phyloP scores from a whole-genome alignment of 2,113 vertebrate species.

The Cephalopterus ornatus region DNA sequence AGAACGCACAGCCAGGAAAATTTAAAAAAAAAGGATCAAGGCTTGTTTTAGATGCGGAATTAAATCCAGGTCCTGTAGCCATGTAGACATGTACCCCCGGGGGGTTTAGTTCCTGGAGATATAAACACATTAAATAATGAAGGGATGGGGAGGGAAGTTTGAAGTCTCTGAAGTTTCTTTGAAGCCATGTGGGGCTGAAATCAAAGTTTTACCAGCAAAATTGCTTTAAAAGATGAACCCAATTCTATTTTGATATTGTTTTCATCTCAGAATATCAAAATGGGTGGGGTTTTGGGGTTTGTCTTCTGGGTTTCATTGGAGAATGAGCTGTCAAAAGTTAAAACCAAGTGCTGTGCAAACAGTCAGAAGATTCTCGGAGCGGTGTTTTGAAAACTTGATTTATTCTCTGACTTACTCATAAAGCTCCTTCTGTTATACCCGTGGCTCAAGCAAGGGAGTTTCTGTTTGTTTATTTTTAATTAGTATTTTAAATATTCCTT shows the following conservation, averaged over 20 bases:
- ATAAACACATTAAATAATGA: background rate
- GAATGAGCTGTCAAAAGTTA: background rate
- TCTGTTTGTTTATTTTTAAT: background rate
- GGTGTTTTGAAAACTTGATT: background rate
- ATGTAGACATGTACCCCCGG: background rate
- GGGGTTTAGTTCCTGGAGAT: background rate
- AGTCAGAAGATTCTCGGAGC: background rate
- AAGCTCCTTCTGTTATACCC: background rate
- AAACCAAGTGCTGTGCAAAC: background rate
- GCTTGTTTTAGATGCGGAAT: background rate
- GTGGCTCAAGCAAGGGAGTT: fast-evolving
- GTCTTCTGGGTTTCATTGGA: background rate
- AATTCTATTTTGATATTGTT: background rate
- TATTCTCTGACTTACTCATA: background rate
- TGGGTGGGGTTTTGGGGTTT: background rate
- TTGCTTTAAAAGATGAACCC: background rate
- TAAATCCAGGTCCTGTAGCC: background rate
- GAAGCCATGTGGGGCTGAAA: background rate
- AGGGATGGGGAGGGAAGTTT: background rate
- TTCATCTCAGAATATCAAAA: background rate
- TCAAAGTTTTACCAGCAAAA: background rate
- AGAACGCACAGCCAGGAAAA: background rate
- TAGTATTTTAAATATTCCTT: background rate
- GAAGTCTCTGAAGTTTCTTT: background rate
- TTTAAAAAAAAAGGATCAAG: background rate